Evolutionary conservation across 2,888 invertebrate genomes (phyloP), one percentile per base, ranked within the genome.

Genomic region (Hybos culiciformis): DNA sequence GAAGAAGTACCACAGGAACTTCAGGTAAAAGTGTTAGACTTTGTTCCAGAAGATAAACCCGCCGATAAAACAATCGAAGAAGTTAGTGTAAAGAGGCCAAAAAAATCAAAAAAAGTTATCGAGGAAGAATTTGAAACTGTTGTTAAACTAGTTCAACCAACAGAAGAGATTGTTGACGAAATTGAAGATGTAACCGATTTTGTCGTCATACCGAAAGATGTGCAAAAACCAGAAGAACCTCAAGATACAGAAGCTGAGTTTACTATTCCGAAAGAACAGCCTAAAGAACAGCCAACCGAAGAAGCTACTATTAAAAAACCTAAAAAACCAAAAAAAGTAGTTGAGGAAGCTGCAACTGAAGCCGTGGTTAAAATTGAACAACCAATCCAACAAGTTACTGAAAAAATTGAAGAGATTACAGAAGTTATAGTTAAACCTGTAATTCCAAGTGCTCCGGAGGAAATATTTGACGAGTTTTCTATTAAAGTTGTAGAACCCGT

Each of bases 281-380:
- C 50, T 5, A 49, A 49, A 41, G 48, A 49, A 4, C 52, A 56
- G 45, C 44, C 48, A 32, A 33, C 51, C 0, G 49, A 49, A 37
- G 41, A 49, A 42, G 31, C 14, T 19, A 56, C 57, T 12, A 51
- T 63, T 8, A 61, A 62, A 43, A 58, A 59, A 40, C 55, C 59
- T 4, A 49, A 50, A 20, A 50, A 55, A 15, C 47, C 58, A 34
- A 56, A 57, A 21, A 67, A 69, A 43, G n/a, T n/a, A n/a, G n/a
- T n/a, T n/a, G n/a, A n/a, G n/a, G 62, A 62, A 46, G 59, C 60
- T 37, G 55, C 62, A 48, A 56, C 66, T 49, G 56, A 60, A 38
- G 57, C 62, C 8, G 63, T 63, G 34, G 55, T 66, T 15, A 63
- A 67, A 46, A n/a, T n/a, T n/a, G n/a, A n/a, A n/a, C n/a, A n/a